These are phyloP conservation scores for Tichodroma muraria DNA, from an alignment of 2,113 vertebrate genomes.

Conservation along the genomic window DNA sequence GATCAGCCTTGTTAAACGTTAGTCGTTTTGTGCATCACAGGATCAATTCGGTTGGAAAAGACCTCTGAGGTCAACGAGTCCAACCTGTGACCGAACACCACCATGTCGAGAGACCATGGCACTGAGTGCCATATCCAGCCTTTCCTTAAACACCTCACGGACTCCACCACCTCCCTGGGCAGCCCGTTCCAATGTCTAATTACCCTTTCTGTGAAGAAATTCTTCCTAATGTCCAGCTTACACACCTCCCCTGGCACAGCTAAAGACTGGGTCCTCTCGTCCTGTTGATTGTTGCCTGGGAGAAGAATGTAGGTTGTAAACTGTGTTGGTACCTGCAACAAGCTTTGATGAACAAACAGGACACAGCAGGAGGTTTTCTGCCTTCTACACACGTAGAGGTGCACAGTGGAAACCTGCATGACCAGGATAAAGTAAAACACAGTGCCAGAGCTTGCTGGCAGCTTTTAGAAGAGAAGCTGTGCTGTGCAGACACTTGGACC, in stretches of 20 bases:
- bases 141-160: neutral
- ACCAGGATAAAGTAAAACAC: neutral
- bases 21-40: neutral
- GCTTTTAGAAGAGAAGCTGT: neutral
- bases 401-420: neutral
- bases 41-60: neutral
- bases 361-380: neutral
- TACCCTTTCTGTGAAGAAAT: neutral
- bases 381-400: neutral
- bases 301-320: neutral
- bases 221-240: neutral
- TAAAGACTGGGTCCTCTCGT: neutral
- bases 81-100: neutral
- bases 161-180: no score
- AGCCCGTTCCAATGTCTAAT: neutral
- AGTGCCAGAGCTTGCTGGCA: neutral
- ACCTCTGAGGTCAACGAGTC: neutral
- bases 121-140: neutral
- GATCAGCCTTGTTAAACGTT: no score
- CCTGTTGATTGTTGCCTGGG: neutral
- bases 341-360: neutral
- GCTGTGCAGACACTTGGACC: no score
- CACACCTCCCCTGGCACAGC: neutral
- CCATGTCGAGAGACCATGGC: fast-evolving
- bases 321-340: neutral